Percentiles rank a stretch among this genome's conserved stretches.
Evolutionary conservation across 2,797 vertebrate genomes (phyloP).

Genomic region (Paguma larvata): DNA sequence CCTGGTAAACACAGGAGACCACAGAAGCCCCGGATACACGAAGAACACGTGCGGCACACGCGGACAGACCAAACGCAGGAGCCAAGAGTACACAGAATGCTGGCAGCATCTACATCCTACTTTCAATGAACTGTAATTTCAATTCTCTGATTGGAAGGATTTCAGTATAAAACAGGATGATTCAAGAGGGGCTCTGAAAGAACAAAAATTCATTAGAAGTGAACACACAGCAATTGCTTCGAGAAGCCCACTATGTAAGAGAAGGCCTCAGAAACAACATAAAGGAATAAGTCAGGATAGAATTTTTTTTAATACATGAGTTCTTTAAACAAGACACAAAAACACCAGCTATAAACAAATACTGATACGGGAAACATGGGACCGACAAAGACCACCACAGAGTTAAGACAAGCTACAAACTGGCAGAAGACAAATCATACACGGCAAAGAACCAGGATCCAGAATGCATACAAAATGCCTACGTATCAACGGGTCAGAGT

Average conservation of each 20-base stretch:
- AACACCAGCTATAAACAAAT: neutral
- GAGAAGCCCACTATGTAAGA: neutral
- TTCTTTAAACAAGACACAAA: constrained; percentile 23
- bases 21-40: neutral
- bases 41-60: neutral
- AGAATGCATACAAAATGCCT: neutral
- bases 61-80: neutral
- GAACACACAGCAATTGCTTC: neutral
- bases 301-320: neutral
- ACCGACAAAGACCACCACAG: neutral
- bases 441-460: neutral
- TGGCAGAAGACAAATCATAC: neutral
- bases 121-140: neutral
- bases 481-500: neutral
- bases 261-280: neutral
- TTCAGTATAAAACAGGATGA: neutral
- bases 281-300: neutral
- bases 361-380: neutral
- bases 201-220: neutral
- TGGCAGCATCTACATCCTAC: neutral
- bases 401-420: neutral
- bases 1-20: neutral
- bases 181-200: neutral
- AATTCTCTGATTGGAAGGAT: neutral
- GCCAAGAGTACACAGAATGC: neutral